phyloP scores from a whole-genome alignment of 2,113 vertebrate species.

The Grallaria varia region DNA sequence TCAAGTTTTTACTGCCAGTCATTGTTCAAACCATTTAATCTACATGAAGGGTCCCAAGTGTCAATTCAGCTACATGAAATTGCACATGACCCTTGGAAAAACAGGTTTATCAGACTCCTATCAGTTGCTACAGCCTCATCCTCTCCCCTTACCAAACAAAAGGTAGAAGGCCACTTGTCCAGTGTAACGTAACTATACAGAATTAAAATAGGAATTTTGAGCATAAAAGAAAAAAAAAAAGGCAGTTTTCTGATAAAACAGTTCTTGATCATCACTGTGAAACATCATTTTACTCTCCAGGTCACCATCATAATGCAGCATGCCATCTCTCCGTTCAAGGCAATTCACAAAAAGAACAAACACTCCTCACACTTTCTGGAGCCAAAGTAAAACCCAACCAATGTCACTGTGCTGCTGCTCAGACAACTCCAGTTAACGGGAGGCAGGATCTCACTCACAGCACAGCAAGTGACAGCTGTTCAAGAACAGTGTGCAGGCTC shows the following conservation, averaged over 20 bases:
- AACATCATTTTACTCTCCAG: background rate
- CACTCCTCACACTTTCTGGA: background rate
- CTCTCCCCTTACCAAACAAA: background rate
- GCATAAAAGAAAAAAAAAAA: background rate
- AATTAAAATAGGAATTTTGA: background rate
- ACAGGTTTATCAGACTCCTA: background rate
- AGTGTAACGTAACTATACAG: background rate
- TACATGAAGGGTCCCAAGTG: background rate
- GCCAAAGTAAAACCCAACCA: background rate
- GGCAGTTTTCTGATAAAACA: background rate
- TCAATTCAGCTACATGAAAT: accelerated
- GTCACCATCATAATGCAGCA: background rate
- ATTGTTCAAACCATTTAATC: background rate
- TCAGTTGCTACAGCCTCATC: background rate
- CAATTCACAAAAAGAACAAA: background rate
- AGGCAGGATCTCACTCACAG: background rate
- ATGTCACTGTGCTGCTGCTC: background rate
- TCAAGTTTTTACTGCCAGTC: background rate
- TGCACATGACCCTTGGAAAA: background rate
- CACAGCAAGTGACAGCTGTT: background rate
- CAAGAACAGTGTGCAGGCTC: background rate
- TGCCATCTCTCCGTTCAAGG: background rate
- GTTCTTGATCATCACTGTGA: background rate
- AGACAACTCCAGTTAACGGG: background rate
- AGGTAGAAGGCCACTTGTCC: background rate